Evolutionary conservation across 1,140 invertebrate genomes (phyloP).

Genomic region (Eriocheir sinensis): DNA sequence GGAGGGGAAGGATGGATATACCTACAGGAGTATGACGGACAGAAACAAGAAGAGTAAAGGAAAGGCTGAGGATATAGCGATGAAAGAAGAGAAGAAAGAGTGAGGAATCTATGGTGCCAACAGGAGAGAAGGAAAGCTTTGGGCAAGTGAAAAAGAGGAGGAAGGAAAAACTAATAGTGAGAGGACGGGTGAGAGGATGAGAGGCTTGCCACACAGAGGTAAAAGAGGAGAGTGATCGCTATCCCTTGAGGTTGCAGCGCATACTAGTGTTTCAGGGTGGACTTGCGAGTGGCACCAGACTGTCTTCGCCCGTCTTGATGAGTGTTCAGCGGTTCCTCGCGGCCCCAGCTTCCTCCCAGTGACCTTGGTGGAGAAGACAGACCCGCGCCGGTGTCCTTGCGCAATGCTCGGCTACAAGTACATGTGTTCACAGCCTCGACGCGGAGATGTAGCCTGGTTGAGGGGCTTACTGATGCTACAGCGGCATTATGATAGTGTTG

Average conservation of each 20-base stretch:
- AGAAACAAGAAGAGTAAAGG: too few relatives aligned
- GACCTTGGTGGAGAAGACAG: not conserved
- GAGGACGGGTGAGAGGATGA: not conserved
- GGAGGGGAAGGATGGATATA: too few relatives aligned
- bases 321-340: not conserved
- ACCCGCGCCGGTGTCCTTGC: not conserved
- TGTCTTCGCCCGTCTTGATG: not conserved
- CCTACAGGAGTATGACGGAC: too few relatives aligned
- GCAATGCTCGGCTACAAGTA: not conserved
- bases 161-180: too few relatives aligned
- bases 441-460: not conserved
- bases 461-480: too few relatives aligned
- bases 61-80: too few relatives aligned
- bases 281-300: not conserved
- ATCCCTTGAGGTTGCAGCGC: not conserved
- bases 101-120: too few relatives aligned
- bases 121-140: too few relatives aligned
- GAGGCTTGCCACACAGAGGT: too few relatives aligned
- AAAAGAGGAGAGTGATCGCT: conserved; percentile 1
- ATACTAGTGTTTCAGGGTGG: not conserved
- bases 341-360: not conserved
- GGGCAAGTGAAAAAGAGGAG: not conserved
- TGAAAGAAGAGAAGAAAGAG: too few relatives aligned
- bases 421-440: not conserved
- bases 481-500: too few relatives aligned